These are phyloP conservation scores for Argya squamiceps DNA, from an alignment of 2,797 vertebrate species.

Conservation along the genomic window DNA sequence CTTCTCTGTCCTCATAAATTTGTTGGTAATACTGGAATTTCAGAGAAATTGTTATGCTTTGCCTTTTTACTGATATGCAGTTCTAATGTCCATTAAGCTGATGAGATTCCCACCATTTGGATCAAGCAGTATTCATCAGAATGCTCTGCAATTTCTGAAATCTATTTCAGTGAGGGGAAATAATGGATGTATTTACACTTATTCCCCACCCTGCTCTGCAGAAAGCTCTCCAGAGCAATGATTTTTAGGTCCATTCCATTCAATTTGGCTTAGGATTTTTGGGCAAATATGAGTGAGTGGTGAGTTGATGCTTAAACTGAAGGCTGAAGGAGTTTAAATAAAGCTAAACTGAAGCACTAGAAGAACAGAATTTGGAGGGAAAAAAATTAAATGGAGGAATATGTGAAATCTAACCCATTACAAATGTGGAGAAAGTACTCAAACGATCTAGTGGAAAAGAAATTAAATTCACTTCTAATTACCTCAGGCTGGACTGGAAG, in stretches of 20 bases:
- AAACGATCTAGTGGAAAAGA: background rate
- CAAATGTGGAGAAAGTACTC: background rate
- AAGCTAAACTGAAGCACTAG: background rate
- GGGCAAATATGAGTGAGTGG: fast-evolving
- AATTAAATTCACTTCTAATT: background rate
- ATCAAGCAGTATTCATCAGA: background rate
- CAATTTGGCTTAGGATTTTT: background rate
- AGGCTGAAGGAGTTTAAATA: background rate
- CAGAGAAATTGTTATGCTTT: background rate
- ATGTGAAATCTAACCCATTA: background rate
- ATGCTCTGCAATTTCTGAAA: background rate
- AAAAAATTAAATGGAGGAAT: fast-evolving
- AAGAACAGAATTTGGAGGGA: background rate
- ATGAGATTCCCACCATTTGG: background rate
- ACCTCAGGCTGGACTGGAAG: background rate
- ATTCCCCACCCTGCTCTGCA: background rate
- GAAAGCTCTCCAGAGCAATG: background rate
- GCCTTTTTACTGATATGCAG: background rate
- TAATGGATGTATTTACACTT: background rate
- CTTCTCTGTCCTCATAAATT: background rate
- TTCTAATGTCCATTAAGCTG: background rate
- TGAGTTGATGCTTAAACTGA: background rate
- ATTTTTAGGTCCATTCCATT: background rate
- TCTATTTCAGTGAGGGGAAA: background rate
- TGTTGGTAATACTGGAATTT: background rate